A percentile compares a stretch with the other conserved stretches of the same genome.
Conservation (phyloP, 2,888 invertebrate genomes). For the Drosophila neotestacea region DNA sequence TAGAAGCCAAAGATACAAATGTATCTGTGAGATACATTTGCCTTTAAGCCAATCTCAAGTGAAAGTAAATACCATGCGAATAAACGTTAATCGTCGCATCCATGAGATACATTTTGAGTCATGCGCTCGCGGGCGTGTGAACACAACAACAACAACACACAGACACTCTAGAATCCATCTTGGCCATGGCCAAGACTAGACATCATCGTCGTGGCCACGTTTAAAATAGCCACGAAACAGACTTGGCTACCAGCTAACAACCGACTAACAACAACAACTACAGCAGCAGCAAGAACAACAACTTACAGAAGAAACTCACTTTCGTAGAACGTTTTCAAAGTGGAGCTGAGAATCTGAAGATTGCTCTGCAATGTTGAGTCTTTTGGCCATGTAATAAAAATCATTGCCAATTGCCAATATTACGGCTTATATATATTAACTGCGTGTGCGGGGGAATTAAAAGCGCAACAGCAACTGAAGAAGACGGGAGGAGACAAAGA, state of each 20-base stretch:
- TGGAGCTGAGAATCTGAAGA: conserved; percentile 4
- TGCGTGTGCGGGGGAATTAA: conserved; percentile 74
- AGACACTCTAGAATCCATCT: conserved; percentile 29
- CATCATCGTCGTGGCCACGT: conserved; percentile 32
- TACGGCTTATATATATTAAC: conserved; percentile 78
- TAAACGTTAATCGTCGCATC: conserved; percentile 27
- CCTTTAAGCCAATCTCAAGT: conserved; percentile 31
- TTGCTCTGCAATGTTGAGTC: conserved; percentile 21
- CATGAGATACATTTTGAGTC: conserved; percentile 43
- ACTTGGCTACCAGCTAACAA: conserved; percentile 52
- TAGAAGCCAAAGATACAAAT: conserved; percentile 13
- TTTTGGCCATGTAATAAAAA: conserved; percentile 73
- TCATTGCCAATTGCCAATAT: conserved; percentile 82
- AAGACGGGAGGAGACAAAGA: conserved; percentile 3
- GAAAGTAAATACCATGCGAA: conserved; percentile 48
- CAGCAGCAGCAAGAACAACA: conserved; percentile 31
- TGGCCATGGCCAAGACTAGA: conserved; percentile 10
- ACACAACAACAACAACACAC: conserved; percentile 8
- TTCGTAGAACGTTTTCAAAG: conserved; percentile 67
- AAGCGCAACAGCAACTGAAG: conserved; percentile 46
- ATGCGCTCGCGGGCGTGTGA: conserved; percentile 56
- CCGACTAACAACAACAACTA: conserved; percentile 21
- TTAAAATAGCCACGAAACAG: conserved; percentile 42
- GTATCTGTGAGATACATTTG: conserved; percentile 17
- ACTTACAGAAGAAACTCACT: conserved; percentile 55